Conservation (phyloP, 2,797 vertebrate genomes). For the Oryzias dopingdopingensis region DNA sequence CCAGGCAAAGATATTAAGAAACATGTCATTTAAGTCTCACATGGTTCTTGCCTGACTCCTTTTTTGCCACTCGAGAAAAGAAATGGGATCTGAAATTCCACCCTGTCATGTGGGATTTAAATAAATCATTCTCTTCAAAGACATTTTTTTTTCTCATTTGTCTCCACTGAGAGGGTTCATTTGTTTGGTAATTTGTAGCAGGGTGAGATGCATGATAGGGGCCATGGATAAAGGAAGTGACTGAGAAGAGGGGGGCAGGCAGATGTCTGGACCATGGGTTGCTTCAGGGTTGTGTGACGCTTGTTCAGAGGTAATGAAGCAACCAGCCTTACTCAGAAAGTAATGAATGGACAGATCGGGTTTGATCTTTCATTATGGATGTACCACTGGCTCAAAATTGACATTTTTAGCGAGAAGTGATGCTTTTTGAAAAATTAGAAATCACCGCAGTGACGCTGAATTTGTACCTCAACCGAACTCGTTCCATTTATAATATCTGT, state of each 20-base stretch:
- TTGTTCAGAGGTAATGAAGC: constrained; percentile 64
- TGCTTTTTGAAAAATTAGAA: constrained; percentile 7
- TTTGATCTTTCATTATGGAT: constrained; percentile 62
- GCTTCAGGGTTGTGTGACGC: constrained; percentile 48
- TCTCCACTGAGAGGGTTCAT: constrained; percentile 67
- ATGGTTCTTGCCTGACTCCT: constrained; percentile 48
- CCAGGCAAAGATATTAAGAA: constrained; percentile 51
- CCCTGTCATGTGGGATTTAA: constrained; percentile 68
- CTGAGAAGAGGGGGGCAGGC: not conserved
- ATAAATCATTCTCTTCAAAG: constrained; percentile 73
- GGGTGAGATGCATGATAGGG: constrained; percentile 42
- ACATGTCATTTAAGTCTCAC: constrained; percentile 58
- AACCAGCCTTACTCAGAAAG: constrained; percentile 52
- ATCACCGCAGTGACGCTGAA: not conserved
- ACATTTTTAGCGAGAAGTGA: constrained; percentile 5
- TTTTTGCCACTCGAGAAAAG: constrained; percentile 54
- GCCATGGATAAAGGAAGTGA: constrained; percentile 43
- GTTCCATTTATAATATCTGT: not conserved
- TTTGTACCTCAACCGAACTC: not conserved
- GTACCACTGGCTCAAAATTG: constrained; percentile 27
- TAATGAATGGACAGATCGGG: constrained; percentile 55
- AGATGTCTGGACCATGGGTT: constrained; percentile 2
- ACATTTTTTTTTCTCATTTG: constrained; percentile 77
- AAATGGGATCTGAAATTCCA: constrained; percentile 62
- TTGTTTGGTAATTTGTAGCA: constrained; percentile 72